Evolutionary conservation across 2,888 invertebrate species (phyloP), one percentile per base, ranked within the genome.

Genomic region (Hyposoter didymator): DNA sequence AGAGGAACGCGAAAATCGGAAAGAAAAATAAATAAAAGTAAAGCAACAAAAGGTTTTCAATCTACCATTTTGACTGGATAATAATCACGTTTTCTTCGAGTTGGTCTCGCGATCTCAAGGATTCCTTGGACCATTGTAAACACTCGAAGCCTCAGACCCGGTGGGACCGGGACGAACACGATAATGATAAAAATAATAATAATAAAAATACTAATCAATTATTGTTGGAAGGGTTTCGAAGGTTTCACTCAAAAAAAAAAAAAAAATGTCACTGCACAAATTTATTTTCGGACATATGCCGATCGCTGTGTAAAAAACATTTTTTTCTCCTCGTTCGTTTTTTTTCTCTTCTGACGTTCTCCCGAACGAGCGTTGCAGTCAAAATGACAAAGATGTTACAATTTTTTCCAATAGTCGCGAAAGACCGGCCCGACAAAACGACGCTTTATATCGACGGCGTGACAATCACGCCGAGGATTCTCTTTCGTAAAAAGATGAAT

Each of bases 1-100:
- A 28, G 22, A 62, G 17, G 43, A 70, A 62, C n/a, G 47, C 55
- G 43, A 55, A 69, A 62, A 43, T 14, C 59, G 43, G 8, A 74
- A 76, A 66, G 10, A n/a, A 49, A 39, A 45, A 74, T 28, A 55
- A 76, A 72, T 59, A 76, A 59, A 59, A 72, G 59, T 59, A 59
- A 67, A 76, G 64, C 35, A 14, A 49, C 72, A 73, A 72, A 62
- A 64, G 45, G 69, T 66, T 55, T 49, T 72, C 81, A 83, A 82
- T 85, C 78, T 74, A 86, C 75, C 82, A 84, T 80, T 86, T 74
- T 83, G 78, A 86, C 76, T 45, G 55, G 73, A 64, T 64, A 69
- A 74, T 87, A 69, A 74, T 87, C 70, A 66, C 74, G 84, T 88
- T 88, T 88, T 88, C 87, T 88, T 87, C 88, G 82, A 47, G 87